These are phyloP conservation scores for Drosophila sordidula DNA, from an alignment of 2,888 invertebrate genomes.

Conservation along the genomic window DNA sequence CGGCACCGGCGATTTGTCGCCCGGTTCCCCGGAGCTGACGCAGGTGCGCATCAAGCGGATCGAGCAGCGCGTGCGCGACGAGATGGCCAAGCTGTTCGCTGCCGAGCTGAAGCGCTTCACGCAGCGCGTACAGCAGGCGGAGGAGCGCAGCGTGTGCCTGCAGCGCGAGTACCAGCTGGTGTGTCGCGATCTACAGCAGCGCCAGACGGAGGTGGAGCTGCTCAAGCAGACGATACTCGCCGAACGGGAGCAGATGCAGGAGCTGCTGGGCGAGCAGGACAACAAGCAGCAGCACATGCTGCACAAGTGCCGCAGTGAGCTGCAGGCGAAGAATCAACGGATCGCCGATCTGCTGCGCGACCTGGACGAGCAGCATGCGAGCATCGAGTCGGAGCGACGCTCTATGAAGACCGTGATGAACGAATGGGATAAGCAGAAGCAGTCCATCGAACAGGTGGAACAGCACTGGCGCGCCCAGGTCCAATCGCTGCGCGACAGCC, in stretches of 20 bases:
- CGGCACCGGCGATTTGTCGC: slow-evolving; percentile 4
- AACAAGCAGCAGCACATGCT: slow-evolving; percentile 75
- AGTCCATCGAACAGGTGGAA: slow-evolving; percentile 85
- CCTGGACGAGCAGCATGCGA: slow-evolving; percentile 78
- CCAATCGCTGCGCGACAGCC: slow-evolving; percentile 85
- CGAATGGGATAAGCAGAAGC: slow-evolving; percentile 85
- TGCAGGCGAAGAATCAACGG: slow-evolving; percentile 85
- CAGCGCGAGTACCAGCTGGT: slow-evolving; percentile 78
- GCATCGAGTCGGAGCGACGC: slow-evolving; percentile 85
- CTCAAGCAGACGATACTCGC: slow-evolving; percentile 84
- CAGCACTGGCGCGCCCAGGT: slow-evolving; percentile 86
- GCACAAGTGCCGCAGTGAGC: slow-evolving; percentile 79
- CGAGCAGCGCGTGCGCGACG: slow-evolving; percentile 87
- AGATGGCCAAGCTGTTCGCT: slow-evolving; percentile 89
- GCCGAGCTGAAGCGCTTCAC: slow-evolving; percentile 87
- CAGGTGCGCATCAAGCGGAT: slow-evolving; percentile 69
- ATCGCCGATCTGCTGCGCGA: slow-evolving; percentile 79
- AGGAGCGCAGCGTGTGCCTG: slow-evolving; percentile 67
- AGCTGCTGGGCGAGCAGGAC: slow-evolving; percentile 76
- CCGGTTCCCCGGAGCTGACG: slow-evolving; percentile 83
- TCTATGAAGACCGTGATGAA: slow-evolving; percentile 85
- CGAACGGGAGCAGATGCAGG: slow-evolving; percentile 82
- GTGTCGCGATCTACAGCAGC: slow-evolving; percentile 72
- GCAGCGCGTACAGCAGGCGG: slow-evolving; percentile 84
- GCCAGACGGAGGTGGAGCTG: slow-evolving; percentile 82